phyloP scores from a whole-genome alignment of 2,797 vertebrate genomes.

The Columba guinea region DNA sequence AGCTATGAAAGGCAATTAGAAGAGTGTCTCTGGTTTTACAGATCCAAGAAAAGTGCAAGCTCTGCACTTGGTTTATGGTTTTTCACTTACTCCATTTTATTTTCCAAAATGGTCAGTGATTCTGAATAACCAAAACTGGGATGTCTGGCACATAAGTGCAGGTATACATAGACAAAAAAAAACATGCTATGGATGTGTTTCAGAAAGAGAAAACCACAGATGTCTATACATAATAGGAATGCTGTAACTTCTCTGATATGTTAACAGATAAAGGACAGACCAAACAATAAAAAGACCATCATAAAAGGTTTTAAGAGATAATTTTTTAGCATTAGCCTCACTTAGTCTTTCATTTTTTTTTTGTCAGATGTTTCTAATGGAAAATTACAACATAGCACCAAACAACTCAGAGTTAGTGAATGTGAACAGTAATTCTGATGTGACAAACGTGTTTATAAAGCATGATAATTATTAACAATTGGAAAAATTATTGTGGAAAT shows the following conservation, averaged over 20 bases:
- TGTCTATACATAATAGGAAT: background rate
- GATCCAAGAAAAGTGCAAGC: background rate
- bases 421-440: background rate
- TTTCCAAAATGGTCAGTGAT: background rate
- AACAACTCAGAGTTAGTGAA: background rate
- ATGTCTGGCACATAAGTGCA: background rate
- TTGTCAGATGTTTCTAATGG: background rate
- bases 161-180: background rate
- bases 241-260: background rate
- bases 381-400: background rate
- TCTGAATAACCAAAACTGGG: background rate
- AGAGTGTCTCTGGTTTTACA: background rate
- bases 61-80: rapidly evolving
- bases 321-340: background rate
- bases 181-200: background rate
- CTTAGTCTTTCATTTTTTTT: background rate
- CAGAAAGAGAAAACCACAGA: background rate
- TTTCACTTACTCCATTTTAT: background rate
- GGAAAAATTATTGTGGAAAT: background rate
- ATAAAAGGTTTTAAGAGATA: background rate
- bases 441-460: background rate
- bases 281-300: background rate
- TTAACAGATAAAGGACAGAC: background rate
- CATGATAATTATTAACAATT: background rate
- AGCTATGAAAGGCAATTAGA: background rate